phyloP scores from a whole-genome alignment of 1,140 invertebrate species.

The Leptinotarsa texana region DNA sequence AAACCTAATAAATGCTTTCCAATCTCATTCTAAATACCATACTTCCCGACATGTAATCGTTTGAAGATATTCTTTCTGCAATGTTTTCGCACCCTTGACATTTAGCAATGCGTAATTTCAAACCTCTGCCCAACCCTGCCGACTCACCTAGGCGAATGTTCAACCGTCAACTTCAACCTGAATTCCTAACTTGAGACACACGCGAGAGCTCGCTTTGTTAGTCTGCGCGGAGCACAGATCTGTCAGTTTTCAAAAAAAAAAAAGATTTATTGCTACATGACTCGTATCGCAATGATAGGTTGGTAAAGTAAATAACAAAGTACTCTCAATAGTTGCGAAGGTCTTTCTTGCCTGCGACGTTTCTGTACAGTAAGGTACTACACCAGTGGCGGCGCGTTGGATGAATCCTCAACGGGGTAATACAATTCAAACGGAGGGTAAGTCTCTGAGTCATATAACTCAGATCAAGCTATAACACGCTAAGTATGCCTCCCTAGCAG shows the following conservation, averaged over 20 bases:
- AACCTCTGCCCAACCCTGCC: not conserved
- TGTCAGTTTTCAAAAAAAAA: conserved; percentile 4
- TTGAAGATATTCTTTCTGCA: too few species aligned
- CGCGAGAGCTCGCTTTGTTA: not conserved
- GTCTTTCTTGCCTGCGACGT: not conserved
- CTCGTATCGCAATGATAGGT: not conserved
- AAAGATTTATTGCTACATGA: not conserved
- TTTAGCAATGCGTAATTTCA: not conserved
- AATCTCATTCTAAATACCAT: too few species aligned
- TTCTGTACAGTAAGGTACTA: too few species aligned
- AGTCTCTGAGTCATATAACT: too few species aligned
- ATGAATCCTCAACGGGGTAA: too few species aligned
- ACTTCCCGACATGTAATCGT: too few species aligned
- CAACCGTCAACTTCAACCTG: not conserved
- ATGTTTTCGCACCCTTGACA: too few species aligned
- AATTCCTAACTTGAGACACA: not conserved
- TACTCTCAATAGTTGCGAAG: not conserved
- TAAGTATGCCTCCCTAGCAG: too few species aligned
- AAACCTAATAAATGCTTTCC: too few species aligned
- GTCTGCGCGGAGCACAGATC: not conserved
- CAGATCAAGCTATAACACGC: too few species aligned
- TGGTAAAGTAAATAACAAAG: not conserved
- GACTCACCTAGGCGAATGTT: not conserved
- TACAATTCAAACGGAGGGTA: too few species aligned
- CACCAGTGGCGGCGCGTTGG: too few species aligned